A percentile compares a stretch with the other conserved stretches of the same genome.
These are phyloP conservation scores for Malacosoma neustria DNA, from an alignment of 2,888 invertebrate genomes.

Conservation along the genomic window DNA sequence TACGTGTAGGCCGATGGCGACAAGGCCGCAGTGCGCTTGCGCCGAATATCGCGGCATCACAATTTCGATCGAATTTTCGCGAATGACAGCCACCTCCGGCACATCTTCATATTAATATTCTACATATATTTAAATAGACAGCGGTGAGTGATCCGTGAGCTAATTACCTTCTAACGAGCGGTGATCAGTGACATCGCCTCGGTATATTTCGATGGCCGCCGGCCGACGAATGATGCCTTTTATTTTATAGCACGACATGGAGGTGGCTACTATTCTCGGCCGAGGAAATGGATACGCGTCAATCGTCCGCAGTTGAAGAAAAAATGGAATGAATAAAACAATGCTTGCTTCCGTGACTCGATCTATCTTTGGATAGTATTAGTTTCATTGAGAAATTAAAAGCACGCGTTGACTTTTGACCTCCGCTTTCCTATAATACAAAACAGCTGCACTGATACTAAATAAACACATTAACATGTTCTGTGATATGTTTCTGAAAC, in stretches of 20 bases:
- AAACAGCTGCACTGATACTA: no score
- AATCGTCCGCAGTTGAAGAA: conserved; percentile 40
- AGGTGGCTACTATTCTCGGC: conserved; percentile 50
- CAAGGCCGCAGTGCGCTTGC: neutral
- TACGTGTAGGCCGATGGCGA: neutral
- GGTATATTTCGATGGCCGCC: conserved; percentile 54
- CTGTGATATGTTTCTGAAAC: no score
- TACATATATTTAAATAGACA: conserved; percentile 48
- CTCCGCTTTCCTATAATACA: conserved; percentile 2
- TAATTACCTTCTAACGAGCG: conserved; percentile 72
- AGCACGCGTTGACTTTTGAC: conserved; percentile 1
- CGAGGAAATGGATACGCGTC: conserved; percentile 70
- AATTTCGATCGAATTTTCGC: conserved; percentile 24
- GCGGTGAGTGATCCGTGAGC: conserved; percentile 63
- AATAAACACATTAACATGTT: no score
- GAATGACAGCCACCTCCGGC: conserved; percentile 16
- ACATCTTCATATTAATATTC: conserved; percentile 39
- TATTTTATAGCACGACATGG: conserved; percentile 56
- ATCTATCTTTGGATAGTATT: conserved; percentile 52
- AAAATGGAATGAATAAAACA: conserved; percentile 49
- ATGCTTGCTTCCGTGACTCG: conserved; percentile 45
- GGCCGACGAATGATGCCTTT: conserved; percentile 59
- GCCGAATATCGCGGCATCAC: conserved; percentile 1
- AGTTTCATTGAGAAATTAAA: conserved; percentile 27
- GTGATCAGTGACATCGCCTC: conserved; percentile 56